Base-by-base conservation (phyloP, 2,113 vertebrate species). In the Telmatochromis brachygnathus region DNA sequence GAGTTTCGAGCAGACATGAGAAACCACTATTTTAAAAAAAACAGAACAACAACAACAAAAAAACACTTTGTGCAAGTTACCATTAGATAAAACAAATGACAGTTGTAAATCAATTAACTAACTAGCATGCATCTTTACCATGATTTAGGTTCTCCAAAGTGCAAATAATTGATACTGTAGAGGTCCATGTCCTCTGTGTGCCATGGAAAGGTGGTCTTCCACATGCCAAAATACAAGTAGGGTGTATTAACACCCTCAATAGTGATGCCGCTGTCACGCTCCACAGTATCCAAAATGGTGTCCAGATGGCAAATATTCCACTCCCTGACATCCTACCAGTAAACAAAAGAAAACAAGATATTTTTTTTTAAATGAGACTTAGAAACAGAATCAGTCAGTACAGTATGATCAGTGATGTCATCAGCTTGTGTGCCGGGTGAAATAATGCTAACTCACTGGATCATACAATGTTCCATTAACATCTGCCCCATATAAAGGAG, bases 181-280 rank as follows among this genome's bases (percentile, higher is more conserved):
- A 99, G 96, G 92, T 99, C 99, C 99, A 99, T 99, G 96, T 99
- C 98, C 83, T 99, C 99, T 0, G 98, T 99, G 89, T 99, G 99
- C 99, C 99, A 99, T 26, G 99, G 98, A 88, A 99, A 99, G 2
- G 98, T 99, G 6, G 98, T 99, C 95, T 99, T 99, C 99, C 99
- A 99, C 99, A 99, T 99, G 39, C 99, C 99, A 10, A 99, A 99
- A 91, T 99, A 99, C 0, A 99, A 95, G 93, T 98, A 99, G 1
- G 99, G 98, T 28, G 99, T 99, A 89, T 99, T 99, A 21, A 99
- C 99, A 1, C 99, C 99, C 92, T 99, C 98, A 4, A 99, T 99
- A 62, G 98, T 98, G 94, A 99, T 98, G 58, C 98, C 98, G 5
- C 97, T 98, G 88, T 99, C 98, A 56, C 95, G 96, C 87, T 99